Conservation (phyloP, 2,113 vertebrate genomes). For the Oreochromis aureus region DNA sequence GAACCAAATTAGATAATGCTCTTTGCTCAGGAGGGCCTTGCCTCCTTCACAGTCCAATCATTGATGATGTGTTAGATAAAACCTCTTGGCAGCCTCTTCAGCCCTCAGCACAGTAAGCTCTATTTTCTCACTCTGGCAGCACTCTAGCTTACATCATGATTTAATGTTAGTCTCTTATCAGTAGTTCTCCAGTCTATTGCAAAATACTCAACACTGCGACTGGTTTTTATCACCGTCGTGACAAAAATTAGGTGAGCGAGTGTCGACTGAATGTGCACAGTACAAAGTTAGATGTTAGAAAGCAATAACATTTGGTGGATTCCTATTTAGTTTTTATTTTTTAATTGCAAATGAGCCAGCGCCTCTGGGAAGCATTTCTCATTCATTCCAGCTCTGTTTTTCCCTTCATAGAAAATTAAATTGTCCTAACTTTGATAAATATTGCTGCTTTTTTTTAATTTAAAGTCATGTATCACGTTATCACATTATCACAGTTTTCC, state of each 20-base stretch:
- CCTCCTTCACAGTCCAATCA: not conserved
- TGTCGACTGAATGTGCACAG: not conserved
- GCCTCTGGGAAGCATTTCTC: not conserved
- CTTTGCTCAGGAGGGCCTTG: not conserved
- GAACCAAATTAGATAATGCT: not conserved
- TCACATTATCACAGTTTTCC: not conserved
- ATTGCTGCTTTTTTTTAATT: not conserved
- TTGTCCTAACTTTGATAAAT: not conserved
- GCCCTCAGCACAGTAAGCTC: not conserved
- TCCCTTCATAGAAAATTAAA: not conserved
- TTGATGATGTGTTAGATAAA: not conserved
- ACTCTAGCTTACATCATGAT: not conserved
- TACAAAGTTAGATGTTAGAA: fast-evolving
- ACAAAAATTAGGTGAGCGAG: not conserved
- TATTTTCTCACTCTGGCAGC: not conserved
- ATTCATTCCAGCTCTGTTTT: not conserved
- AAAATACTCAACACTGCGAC: not conserved
- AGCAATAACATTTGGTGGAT: not conserved
- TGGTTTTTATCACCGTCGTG: not conserved
- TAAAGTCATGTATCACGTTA: fast-evolving
- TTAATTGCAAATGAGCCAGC: not conserved
- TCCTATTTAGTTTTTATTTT: not conserved
- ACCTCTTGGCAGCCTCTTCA: not conserved
- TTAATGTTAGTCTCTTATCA: not conserved
- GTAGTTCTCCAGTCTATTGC: not conserved